A percentile compares a stretch with the other conserved stretches of the same genome.
Evolutionary conservation across 2,113 vertebrate genomes (phyloP).

Genomic region (Rynchops niger): DNA sequence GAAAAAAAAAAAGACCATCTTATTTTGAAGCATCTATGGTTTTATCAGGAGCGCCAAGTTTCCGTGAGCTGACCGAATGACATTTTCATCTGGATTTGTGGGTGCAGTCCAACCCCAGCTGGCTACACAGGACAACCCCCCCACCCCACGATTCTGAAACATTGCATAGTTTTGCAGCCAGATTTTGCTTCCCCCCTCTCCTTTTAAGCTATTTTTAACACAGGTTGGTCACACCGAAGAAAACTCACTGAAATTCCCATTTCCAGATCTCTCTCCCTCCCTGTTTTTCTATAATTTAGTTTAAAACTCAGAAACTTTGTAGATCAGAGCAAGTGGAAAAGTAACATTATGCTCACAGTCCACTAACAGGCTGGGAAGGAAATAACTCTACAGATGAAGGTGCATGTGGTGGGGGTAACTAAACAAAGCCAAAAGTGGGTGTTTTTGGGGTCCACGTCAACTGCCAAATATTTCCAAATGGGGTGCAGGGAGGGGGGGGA

Average conservation of each 20-base stretch:
- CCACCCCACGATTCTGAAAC: not conserved
- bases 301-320: not conserved
- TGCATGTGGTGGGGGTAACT: not conserved
- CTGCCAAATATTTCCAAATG: not conserved
- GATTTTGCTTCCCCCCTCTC: not conserved
- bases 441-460: not conserved
- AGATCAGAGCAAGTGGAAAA: not conserved
- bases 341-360: not conserved
- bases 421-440: not conserved
- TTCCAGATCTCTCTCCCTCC: not conserved
- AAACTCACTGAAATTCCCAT: not conserved
- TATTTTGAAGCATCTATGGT: not conserved
- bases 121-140: not conserved
- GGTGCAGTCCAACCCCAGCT: not conserved
- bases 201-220: not conserved
- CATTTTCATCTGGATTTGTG: not conserved
- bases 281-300: not conserved
- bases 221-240: not conserved
- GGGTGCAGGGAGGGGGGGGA: not conserved
- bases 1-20: not conserved
- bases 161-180: constrained; percentile 5
- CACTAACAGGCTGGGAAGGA: constrained; percentile 8
- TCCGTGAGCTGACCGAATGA: not conserved
- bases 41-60: not conserved
- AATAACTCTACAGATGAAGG: constrained; percentile 3